These are phyloP conservation scores for Rallus crepitans DNA, from an alignment of 2,797 vertebrate genomes.

Conservation along the genomic window DNA sequence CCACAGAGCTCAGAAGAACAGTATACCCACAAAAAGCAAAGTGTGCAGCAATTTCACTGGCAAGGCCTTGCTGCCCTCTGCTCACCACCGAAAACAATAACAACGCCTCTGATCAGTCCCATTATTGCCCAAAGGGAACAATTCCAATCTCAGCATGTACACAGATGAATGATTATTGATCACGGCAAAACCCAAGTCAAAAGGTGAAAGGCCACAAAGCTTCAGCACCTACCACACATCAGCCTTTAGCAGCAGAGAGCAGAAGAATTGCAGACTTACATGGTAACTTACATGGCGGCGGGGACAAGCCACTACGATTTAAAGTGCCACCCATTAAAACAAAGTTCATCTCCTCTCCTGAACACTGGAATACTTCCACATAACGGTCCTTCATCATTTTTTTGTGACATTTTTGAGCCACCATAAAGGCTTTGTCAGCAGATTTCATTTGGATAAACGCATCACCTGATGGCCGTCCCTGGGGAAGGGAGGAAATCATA, in stretches of 20 bases:
- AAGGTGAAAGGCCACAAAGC: slow-evolving; percentile 69
- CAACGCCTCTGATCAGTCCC: slow-evolving; percentile 56
- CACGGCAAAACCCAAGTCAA: slow-evolving; percentile 62
- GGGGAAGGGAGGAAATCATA: neutral
- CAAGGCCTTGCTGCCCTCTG: slow-evolving; percentile 52
- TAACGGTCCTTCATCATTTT: slow-evolving; percentile 98
- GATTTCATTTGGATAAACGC: slow-evolving; percentile 98
- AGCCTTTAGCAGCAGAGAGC: slow-evolving; percentile 75
- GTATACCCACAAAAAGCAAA: slow-evolving; percentile 57
- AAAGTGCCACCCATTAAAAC: slow-evolving; percentile 97
- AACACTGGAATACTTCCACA: slow-evolving; percentile 97
- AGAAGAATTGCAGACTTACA: slow-evolving; percentile 86
- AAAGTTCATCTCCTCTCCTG: slow-evolving; percentile 97
- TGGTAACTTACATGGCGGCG: slow-evolving; percentile 96
- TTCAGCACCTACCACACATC: slow-evolving; percentile 76
- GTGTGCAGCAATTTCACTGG: slow-evolving; percentile 44
- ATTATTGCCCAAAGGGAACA: slow-evolving; percentile 53
- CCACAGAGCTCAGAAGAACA: slow-evolving; percentile 57
- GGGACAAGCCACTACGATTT: slow-evolving; percentile 96
- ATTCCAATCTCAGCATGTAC: slow-evolving; percentile 47
- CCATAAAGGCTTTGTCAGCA: slow-evolving; percentile 90
- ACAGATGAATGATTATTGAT: slow-evolving; percentile 62
- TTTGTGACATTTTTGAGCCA: slow-evolving; percentile 95
- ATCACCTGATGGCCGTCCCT: slow-evolving; percentile 95
- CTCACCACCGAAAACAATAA: slow-evolving; percentile 44